A percentile compares a stretch with the other conserved stretches of the same genome.
Evolutionary conservation across 2,888 invertebrate genomes (phyloP).

Genomic region (Sphaeridia pumilis): DNA sequence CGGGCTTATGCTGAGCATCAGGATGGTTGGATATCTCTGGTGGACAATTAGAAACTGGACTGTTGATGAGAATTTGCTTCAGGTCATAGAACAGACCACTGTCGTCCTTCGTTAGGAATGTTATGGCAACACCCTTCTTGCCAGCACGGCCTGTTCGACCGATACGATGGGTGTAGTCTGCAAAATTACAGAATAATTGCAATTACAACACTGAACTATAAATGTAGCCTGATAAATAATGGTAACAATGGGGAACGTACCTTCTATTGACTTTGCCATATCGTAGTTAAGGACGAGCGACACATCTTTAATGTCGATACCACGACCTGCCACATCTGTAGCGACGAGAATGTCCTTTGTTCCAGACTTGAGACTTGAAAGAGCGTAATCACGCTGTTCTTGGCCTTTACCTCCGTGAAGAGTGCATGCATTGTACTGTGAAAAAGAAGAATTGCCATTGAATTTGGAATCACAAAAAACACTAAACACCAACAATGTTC

Average conservation of each 20-base stretch:
- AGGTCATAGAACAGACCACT: slow-evolving; percentile 90
- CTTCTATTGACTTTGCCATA: slow-evolving; percentile 98
- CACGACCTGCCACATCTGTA: slow-evolving; percentile 98
- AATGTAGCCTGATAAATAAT: no score
- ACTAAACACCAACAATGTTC: no score
- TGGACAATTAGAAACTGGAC: slow-evolving; percentile 88
- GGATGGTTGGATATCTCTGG: slow-evolving; percentile 96
- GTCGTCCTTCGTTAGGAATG: slow-evolving; percentile 96
- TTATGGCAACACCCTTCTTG: slow-evolving; percentile 89
- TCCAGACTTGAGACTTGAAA: slow-evolving; percentile 90
- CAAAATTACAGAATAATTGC: no score
- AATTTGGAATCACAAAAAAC: no score
- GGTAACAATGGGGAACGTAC: no score
- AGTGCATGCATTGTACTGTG: slow-evolving; percentile 85
- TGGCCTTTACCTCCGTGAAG: slow-evolving; percentile 99
- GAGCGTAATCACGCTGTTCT: slow-evolving; percentile 95
- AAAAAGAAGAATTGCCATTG: no score
- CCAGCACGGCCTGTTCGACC: slow-evolving; percentile 99
- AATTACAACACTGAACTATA: no score
- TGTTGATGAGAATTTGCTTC: slow-evolving; percentile 75
- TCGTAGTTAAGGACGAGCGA: slow-evolving; percentile 99
- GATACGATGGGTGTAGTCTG: slow-evolving; percentile 92
- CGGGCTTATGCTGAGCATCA: slow-evolving; percentile 95
- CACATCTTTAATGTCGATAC: slow-evolving; percentile 99
- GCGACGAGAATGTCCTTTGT: slow-evolving; percentile 97